phyloP scores from a whole-genome alignment of 92 coral and sea anemone genomes.

The Zoanthus sociatus region DNA sequence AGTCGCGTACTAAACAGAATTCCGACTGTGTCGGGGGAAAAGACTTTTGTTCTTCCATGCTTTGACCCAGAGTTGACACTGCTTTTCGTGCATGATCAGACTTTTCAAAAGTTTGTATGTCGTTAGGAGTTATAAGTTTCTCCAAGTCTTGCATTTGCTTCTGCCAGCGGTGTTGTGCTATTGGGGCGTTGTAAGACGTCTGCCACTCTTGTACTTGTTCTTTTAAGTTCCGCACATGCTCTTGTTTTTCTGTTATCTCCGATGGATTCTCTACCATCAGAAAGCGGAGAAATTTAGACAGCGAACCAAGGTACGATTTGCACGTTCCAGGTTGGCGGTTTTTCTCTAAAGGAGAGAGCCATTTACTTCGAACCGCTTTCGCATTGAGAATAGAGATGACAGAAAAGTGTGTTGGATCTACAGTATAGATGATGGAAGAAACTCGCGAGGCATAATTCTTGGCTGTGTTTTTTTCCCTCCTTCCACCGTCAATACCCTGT shows the following conservation, averaged over 20 bases:
- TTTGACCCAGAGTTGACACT: conserved; percentile 46
- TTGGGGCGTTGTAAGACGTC: conserved; percentile 40
- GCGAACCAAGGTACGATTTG: background rate
- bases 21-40: conserved; percentile 53
- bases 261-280: too few species aligned
- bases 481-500: background rate
- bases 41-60: conserved; percentile 40
- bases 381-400: conserved; percentile 27
- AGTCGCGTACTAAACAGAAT: conserved; percentile 52
- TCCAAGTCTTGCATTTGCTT: conserved; percentile 59
- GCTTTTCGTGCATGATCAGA: conserved; percentile 52
- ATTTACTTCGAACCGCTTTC: conserved; percentile 49
- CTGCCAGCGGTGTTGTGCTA: conserved; percentile 55
- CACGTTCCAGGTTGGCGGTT: conserved; percentile 49
- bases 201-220: conserved; percentile 54
- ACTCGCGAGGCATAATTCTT: conserved; percentile 53
- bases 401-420: conserved; percentile 35
- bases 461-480: conserved; percentile 50
- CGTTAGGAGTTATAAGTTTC: conserved; percentile 53
- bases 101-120: conserved; percentile 52
- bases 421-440: conserved; percentile 34
- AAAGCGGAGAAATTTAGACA: conserved; percentile 8
- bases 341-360: conserved; percentile 45
- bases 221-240: background rate
- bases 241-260: too few species aligned